Evolutionary conservation across 2,888 invertebrate species (phyloP).

Genomic region (Clanis bilineata): DNA sequence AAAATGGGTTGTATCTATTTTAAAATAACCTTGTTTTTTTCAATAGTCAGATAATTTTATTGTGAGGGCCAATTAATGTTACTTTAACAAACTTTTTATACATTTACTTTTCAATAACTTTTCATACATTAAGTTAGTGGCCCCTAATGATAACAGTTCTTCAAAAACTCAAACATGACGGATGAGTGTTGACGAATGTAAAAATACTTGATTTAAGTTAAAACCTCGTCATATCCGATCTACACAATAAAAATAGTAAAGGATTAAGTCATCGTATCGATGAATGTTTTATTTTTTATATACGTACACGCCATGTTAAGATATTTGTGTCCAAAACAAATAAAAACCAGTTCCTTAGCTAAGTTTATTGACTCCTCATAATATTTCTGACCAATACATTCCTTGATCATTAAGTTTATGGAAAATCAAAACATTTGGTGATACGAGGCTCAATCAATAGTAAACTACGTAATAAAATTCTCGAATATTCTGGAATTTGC

Average conservation of each 20-base stretch:
- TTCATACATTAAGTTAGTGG: no score
- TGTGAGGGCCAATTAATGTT: no score
- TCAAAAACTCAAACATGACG: neutral
- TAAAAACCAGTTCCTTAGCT: conserved; percentile 65
- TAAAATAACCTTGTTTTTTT: no score
- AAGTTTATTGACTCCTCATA: conserved; percentile 77
- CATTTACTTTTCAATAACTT: no score
- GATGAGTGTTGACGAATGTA: neutral
- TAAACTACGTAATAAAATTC: neutral
- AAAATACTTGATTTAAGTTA: neutral
- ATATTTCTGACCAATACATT: conserved; percentile 54
- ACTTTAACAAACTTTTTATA: no score
- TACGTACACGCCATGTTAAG: conserved; percentile 48
- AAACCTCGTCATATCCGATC: neutral
- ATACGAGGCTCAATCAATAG: neutral
- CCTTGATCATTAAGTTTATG: conserved; percentile 42
- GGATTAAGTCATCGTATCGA: neutral
- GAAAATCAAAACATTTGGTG: conserved; percentile 24
- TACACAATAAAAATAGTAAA: neutral
- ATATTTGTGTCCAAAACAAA: conserved; percentile 74
- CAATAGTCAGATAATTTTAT: no score
- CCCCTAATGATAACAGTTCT: no score
- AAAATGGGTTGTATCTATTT: neutral
- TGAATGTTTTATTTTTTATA: neutral
- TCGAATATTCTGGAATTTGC: neutral